These are phyloP conservation scores for Eristalis tenax DNA, from an alignment of 2,888 invertebrate species.

Conservation along the genomic window DNA sequence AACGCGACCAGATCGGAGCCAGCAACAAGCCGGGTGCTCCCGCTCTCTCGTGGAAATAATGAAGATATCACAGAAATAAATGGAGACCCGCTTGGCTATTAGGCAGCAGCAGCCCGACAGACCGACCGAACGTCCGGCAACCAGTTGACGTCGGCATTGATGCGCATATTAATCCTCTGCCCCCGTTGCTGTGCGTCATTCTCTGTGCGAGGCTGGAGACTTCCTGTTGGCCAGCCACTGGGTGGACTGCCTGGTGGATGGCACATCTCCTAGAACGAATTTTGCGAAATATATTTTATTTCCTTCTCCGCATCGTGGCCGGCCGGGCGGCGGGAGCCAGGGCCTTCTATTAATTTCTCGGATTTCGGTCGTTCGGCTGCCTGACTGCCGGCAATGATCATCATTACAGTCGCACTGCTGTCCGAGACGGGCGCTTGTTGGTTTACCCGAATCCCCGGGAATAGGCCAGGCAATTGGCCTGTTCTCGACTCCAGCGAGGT, in stretches of 20 bases:
- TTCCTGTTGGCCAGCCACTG: background rate
- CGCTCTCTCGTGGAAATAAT: constrained; percentile 64
- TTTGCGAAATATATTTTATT: constrained; percentile 67
- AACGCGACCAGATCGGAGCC: constrained; percentile 47
- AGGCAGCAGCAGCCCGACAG: constrained; percentile 8
- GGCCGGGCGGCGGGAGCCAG: background rate
- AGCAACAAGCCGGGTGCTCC: constrained; percentile 39
- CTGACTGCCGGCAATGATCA: constrained; percentile 37
- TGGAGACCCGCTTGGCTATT: constrained; percentile 66
- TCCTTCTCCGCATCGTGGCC: background rate
- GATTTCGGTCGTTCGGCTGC: constrained; percentile 42
- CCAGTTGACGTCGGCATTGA: constrained; percentile 71
- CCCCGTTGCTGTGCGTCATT: background rate
- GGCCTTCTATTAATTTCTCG: constrained; percentile 59
- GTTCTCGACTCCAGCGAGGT: constrained; percentile 25
- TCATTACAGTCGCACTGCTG: constrained; percentile 47
- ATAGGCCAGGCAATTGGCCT: constrained; percentile 26
- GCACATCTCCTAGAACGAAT: constrained; percentile 42
- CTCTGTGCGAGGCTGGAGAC: background rate
- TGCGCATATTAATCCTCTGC: constrained; percentile 69
- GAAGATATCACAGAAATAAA: constrained; percentile 71
- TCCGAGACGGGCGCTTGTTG: constrained; percentile 21
- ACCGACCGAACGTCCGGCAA: constrained; percentile 49
- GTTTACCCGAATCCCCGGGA: constrained; percentile 37
- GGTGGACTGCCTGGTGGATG: background rate